Evolutionary conservation across 64 coral and sea anemone genomes (phyloP), one percentile per base, ranked within the genome.

Genomic region (Catalaphyllia jardinei): DNA sequence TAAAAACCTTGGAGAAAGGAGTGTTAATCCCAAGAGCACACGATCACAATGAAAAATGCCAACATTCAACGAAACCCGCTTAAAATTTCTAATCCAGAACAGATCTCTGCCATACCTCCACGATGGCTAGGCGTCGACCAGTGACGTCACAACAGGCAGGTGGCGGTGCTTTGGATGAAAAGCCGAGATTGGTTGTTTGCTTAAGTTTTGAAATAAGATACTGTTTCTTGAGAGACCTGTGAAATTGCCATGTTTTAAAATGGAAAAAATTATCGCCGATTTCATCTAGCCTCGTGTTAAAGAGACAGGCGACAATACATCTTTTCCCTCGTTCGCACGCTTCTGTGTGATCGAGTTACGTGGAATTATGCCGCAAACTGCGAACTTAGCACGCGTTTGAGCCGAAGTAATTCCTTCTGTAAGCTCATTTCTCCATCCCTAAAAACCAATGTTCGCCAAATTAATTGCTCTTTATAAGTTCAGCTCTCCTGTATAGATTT

Each of bases 171-270:
- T 57, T 31, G 67, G 49, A 77, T 51, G 49, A 80, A 33, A 39
- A 69, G 64, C 62, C 60, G 14, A 91, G 79, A 73, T 51, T 74
- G 79, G 72, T 57, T 84, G 78, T 84, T 91, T 84, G 67, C 89
- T 82, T 85, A 60, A 91, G 59, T 76, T 83, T 57, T 83, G 89
- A 91, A 91, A 91, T 73, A 59, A 91, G 89, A 91, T 76, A 91
- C 79, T 76, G 17, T 4, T 31, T 82, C 35, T 79, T 82, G 71
- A 33, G 81, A 85, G 81, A 85, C 24, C 38, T 24, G 38, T 67
- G 35, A 85, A 71, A 71, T 85, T 85, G 63, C 61, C 63, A 85
- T 85, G 33, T 85, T 80, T 85, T n/a, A n/a, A n/a, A 65, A 71
- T 85, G 81, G 81, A 20, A 38, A 22, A 52, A 46, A 35, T 85